A percentile compares a stretch with the other conserved stretches of the same genome.
These are phyloP conservation scores for Arizona elegans DNA, from an alignment of 2,113 vertebrate species.

Conservation along the genomic window DNA sequence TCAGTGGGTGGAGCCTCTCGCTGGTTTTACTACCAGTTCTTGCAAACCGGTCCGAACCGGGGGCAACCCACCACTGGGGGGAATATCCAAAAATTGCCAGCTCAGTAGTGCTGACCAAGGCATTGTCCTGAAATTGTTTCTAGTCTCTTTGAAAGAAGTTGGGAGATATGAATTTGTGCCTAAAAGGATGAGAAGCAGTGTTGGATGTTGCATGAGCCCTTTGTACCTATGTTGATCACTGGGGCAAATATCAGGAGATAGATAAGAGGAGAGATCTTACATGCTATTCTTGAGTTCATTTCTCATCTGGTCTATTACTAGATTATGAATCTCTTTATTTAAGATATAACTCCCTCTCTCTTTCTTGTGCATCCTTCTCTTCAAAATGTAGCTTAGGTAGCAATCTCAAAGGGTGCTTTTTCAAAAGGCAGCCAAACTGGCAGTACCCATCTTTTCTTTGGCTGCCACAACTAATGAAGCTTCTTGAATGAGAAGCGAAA, in stretches of 20 bases:
- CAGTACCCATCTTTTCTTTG: background rate
- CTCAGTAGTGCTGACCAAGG: background rate
- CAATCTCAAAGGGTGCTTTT: background rate
- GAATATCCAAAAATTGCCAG: background rate
- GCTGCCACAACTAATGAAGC: background rate
- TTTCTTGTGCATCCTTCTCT: background rate
- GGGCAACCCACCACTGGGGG: too few relatives aligned
- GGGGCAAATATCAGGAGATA: background rate
- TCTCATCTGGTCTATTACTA: background rate
- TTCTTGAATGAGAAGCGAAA: background rate
- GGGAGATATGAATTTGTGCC: background rate
- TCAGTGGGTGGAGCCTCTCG: too few relatives aligned
- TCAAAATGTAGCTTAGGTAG: background rate
- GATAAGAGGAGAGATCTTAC: background rate
- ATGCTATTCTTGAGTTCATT: background rate
- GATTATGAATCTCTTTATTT: background rate
- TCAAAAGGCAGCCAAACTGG: background rate
- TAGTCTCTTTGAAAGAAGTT: background rate
- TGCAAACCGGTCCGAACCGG: too few relatives aligned
- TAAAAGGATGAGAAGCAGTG: background rate
- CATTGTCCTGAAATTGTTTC: background rate
- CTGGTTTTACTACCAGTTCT: too few relatives aligned
- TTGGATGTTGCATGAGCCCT: background rate
- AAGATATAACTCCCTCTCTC: background rate
- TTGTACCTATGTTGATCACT: background rate